Evolutionary conservation across 64 coral and sea anemone genomes (phyloP).

Genomic region (Pachyseris speciosa): DNA sequence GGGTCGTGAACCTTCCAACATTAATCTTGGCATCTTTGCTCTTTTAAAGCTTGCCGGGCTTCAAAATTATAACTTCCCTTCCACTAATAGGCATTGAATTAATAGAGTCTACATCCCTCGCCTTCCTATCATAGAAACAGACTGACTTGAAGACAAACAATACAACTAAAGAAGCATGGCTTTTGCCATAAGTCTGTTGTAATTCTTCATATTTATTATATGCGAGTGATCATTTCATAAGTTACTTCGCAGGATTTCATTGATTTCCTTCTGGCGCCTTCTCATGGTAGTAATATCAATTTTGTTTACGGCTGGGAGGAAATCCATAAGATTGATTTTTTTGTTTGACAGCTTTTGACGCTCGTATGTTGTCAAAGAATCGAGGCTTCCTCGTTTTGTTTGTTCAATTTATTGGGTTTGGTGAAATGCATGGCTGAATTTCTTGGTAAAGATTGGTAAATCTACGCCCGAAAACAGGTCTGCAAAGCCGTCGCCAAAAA

Average conservation of each 20-base stretch:
- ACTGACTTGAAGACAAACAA: not conserved
- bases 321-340: too few species aligned
- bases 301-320: too few species aligned
- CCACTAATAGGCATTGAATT: not conserved
- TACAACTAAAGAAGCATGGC: not conserved
- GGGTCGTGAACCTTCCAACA: not conserved
- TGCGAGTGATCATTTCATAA: not conserved
- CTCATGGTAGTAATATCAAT: not conserved
- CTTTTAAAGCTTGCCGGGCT: not conserved
- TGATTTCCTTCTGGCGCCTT: not conserved
- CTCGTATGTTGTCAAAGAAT: too few species aligned
- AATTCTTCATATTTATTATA: not conserved
- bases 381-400: too few species aligned
- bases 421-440: too few species aligned
- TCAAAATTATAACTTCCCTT: not conserved
- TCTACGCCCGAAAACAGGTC: too few species aligned
- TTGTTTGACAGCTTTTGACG: too few species aligned
- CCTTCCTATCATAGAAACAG: conserved; percentile 1
- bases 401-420: too few species aligned
- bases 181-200: not conserved
- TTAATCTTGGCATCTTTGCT: not conserved
- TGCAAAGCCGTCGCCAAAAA: too few species aligned
- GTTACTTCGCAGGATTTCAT: not conserved
- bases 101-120: not conserved
- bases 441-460: too few species aligned